Evolutionary conservation across 1,140 invertebrate genomes (phyloP).

Genomic region (Dolichoris vasculosae): DNA sequence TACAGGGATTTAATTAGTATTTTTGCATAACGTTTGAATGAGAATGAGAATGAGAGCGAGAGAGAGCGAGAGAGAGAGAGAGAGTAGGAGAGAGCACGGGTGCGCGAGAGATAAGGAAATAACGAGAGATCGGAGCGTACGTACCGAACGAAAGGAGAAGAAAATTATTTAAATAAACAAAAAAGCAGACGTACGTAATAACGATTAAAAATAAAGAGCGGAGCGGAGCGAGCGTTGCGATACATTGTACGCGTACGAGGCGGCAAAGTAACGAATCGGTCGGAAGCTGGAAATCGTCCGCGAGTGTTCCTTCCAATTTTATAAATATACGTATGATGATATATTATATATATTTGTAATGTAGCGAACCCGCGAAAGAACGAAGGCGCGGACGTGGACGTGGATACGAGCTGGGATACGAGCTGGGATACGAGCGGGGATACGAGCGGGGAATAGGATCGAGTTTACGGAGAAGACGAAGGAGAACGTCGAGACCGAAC

Average conservation of each 20-base stretch:
- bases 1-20: slow-evolving; percentile 74
- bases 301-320: slow-evolving; percentile 63
- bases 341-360: slow-evolving; percentile 61
- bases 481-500: too few species aligned
- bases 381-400: background rate
- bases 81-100: slow-evolving; percentile 41
- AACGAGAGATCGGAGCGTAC: background rate
- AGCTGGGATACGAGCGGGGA: too few species aligned
- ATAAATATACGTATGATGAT: slow-evolving; percentile 59
- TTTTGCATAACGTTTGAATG: slow-evolving; percentile 68
- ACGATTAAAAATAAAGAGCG: slow-evolving; percentile 38
- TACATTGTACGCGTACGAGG: slow-evolving; percentile 38
- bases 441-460: too few species aligned
- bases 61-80: slow-evolving; percentile 50
- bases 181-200: slow-evolving; percentile 42
- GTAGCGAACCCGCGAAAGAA: slow-evolving; percentile 52
- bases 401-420: too few species aligned
- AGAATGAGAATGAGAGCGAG: slow-evolving; percentile 1
- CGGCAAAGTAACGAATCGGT: slow-evolving; percentile 38
- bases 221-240: slow-evolving; percentile 1
- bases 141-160: slow-evolving; percentile 28
- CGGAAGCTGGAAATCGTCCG: slow-evolving; percentile 31
- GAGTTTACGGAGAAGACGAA: too few species aligned
- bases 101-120: slow-evolving; percentile 37
- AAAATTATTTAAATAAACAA: slow-evolving; percentile 42